Conservation (phyloP, 2,113 vertebrate genomes). For the Deroptyus accipitrinus region DNA sequence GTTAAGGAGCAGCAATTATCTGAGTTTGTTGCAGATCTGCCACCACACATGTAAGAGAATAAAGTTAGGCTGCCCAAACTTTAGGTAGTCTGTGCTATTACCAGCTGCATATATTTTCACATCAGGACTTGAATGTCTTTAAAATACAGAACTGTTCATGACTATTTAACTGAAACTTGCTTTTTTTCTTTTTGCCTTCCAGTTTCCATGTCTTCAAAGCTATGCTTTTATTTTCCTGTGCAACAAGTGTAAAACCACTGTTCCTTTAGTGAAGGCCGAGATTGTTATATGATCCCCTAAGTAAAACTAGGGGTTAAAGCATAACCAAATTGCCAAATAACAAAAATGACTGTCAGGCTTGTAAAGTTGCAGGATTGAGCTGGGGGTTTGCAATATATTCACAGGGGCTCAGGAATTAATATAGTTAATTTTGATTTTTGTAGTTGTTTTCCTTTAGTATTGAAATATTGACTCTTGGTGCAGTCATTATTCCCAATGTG, state of each 20-base stretch:
- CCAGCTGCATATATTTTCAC: not conserved
- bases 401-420: not conserved
- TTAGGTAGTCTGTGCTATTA: not conserved
- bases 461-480: not conserved
- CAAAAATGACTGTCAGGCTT: fast-evolving
- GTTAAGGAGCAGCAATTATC: not conserved
- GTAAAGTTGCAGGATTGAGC: not conserved
- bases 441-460: not conserved
- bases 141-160: not conserved
- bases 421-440: not conserved
- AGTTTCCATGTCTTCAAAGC: not conserved
- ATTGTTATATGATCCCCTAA: not conserved
- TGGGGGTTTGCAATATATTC: not conserved
- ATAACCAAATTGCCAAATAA: not conserved
- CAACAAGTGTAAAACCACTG: not conserved
- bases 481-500: not conserved
- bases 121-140: not conserved
- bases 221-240: not conserved
- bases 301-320: not conserved
- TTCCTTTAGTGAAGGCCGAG: not conserved
- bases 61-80: not conserved
- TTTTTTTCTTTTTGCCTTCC: not conserved
- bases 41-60: fast-evolving
- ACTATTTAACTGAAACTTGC: not conserved
- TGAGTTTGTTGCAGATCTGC: not conserved